Percentiles rank a stretch among this genome's conserved stretches.
phyloP scores from a whole-genome alignment of 1,140 invertebrate species.

The Pseudomyrmex dendroicus region DNA sequence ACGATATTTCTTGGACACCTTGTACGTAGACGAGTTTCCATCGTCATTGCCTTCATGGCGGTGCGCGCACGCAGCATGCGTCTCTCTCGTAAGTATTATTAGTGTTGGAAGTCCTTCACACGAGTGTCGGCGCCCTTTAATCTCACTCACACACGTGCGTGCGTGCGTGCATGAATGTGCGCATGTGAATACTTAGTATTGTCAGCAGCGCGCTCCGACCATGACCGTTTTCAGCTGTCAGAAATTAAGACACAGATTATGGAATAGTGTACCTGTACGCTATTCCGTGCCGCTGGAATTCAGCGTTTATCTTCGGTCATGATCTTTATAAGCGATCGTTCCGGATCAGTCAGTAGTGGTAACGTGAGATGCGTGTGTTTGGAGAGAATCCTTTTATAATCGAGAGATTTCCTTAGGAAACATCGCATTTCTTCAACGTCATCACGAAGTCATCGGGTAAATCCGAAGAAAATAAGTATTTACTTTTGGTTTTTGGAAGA shows the following conservation, averaged over 20 bases:
- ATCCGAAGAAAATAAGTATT: not conserved
- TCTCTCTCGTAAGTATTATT: constrained; percentile 74
- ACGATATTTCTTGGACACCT: constrained; percentile 25
- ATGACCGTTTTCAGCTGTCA: constrained; percentile 66
- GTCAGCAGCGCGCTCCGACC: constrained; percentile 51
- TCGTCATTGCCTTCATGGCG: constrained; percentile 54
- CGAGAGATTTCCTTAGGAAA: constrained; percentile 19
- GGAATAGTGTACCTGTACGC: constrained; percentile 61
- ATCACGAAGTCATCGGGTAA: not conserved
- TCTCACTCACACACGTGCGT: constrained; percentile 63
- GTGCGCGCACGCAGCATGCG: constrained; percentile 35
- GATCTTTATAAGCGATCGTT: constrained; percentile 48
- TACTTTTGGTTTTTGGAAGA: not conserved
- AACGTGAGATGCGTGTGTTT: not conserved
- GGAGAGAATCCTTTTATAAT: not conserved
- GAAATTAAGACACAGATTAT: constrained; percentile 75
- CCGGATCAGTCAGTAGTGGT: constrained; percentile 4
- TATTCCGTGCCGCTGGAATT: constrained; percentile 52
- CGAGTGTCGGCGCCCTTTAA: constrained; percentile 79
- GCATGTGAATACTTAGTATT: constrained; percentile 75
- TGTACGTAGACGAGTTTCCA: constrained; percentile 36
- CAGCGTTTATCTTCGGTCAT: constrained; percentile 41
- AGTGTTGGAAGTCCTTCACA: constrained; percentile 76
- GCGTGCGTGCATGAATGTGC: constrained; percentile 4
- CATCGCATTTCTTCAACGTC: not conserved